These are phyloP conservation scores for Megastigmus dorsalis DNA, from an alignment of 2,888 invertebrate genomes.

Conservation along the genomic window DNA sequence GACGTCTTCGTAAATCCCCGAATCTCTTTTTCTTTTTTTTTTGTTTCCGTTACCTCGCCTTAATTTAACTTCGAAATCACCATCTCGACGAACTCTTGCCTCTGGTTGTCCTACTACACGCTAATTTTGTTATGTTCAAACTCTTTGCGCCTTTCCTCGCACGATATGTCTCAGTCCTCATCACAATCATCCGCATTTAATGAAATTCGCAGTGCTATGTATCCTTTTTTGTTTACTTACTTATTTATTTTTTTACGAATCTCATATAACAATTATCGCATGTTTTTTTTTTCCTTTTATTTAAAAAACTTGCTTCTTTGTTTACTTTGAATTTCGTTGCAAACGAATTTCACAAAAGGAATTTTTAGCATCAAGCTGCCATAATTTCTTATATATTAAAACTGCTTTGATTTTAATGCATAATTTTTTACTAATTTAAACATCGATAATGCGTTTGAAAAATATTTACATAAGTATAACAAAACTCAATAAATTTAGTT, in stretches of 20 bases:
- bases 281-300: background rate
- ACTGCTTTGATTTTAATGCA: conserved; percentile 43
- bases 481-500: conserved; percentile 7
- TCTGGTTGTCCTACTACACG: background rate
- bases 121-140: conserved; percentile 36
- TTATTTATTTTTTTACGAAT: conserved; percentile 19
- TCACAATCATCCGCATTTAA: conserved; percentile 44
- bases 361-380: background rate
- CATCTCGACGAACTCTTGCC: background rate
- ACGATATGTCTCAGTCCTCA: conserved; percentile 49
- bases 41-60: background rate
- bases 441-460: conserved; percentile 21
- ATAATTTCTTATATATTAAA: conserved; percentile 13
- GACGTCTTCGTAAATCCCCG: too few relatives aligned
- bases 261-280: conserved; percentile 39
- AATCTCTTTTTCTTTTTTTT: conserved; percentile 12
- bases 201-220: conserved; percentile 47
- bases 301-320: background rate
- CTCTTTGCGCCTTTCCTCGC: conserved; percentile 1
- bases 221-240: background rate
- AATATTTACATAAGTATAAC: conserved; percentile 41
- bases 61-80: conserved; percentile 31
- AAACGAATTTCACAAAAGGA: conserved; percentile 33
- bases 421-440: conserved; percentile 31
- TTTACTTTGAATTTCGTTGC: conserved; percentile 36